A percentile compares a stretch with the other conserved stretches of the same genome.
Evolutionary conservation across 2,888 invertebrate species (phyloP).

Genomic region (Apotomis betuletana): DNA sequence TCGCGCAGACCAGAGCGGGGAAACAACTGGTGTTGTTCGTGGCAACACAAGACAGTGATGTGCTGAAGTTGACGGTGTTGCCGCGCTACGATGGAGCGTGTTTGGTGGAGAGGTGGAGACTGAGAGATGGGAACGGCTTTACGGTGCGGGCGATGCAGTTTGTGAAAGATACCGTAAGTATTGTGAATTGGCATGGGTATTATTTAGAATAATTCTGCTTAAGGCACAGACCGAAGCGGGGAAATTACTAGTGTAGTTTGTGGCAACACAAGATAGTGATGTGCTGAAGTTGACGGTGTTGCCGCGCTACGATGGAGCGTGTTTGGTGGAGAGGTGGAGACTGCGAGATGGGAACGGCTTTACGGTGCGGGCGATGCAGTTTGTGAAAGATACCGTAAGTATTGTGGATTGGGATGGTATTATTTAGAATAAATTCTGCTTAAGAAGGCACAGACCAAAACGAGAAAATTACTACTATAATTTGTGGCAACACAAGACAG

Average conservation of each 20-base stretch:
- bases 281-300: conserved; percentile 92
- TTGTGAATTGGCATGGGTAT: not conserved
- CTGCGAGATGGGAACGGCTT: conserved; percentile 82
- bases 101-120: conserved; percentile 92
- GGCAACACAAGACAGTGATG: conserved; percentile 88
- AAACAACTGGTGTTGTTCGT: conserved; percentile 91
- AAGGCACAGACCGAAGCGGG: conserved; percentile 88
- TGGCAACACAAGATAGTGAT: conserved; percentile 89
- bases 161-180: conserved; percentile 89
- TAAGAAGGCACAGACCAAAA: conserved; percentile 89
- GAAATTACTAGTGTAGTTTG: conserved; percentile 90
- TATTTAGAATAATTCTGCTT: too few relatives aligned
- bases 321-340: conserved; percentile 93
- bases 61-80: conserved; percentile 91
- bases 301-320: conserved; percentile 87
- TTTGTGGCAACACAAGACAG: conserved; percentile 91
- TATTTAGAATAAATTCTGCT: too few relatives aligned
- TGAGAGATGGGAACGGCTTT: conserved; percentile 81
- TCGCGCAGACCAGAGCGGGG: conserved; percentile 87
- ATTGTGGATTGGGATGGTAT: not conserved
- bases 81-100: conserved; percentile 89
- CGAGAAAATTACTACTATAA: conserved; percentile 88
- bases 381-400: conserved; percentile 90
- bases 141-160: conserved; percentile 89
- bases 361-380: conserved; percentile 88